phyloP scores from a whole-genome alignment of 2,888 invertebrate genomes.

The Ophion obscuratus region DNA sequence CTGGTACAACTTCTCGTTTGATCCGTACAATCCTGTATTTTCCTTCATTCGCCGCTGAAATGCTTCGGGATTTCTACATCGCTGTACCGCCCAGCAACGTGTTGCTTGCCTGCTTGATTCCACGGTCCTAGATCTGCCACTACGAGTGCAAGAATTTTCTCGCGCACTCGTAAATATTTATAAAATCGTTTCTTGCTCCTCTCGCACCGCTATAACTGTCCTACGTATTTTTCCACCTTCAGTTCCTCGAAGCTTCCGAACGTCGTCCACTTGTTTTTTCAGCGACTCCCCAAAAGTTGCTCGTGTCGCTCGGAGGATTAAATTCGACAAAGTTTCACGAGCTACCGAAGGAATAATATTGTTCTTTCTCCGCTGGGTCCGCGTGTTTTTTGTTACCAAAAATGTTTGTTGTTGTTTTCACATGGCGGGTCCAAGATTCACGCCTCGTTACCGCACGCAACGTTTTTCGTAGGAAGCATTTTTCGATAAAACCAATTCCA shows the following conservation, averaged over 20 bases:
- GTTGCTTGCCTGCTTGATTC: slow-evolving; percentile 1
- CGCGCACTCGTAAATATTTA: slow-evolving; percentile 10
- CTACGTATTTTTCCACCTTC: background rate
- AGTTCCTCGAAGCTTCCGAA: background rate
- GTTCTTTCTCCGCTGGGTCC: too few relatives aligned
- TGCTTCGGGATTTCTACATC: slow-evolving; percentile 17
- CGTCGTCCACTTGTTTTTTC: background rate
- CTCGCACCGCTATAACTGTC: background rate
- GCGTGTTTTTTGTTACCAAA: too few relatives aligned
- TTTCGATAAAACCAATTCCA: too few relatives aligned
- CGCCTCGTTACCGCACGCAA: slow-evolving; percentile 23
- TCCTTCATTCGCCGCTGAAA: background rate
- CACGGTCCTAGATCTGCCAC: background rate
- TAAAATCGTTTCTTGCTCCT: slow-evolving; percentile 12
- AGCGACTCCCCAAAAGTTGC: background rate
- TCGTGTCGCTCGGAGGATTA: background rate
- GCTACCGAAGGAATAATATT: background rate
- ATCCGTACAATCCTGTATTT: background rate
- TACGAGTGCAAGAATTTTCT: background rate
- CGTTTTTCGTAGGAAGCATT: background rate
- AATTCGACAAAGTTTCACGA: background rate
- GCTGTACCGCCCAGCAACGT: background rate
- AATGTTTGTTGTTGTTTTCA: background rate
- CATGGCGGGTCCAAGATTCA: background rate
- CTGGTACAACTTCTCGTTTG: slow-evolving; percentile 10